phyloP scores from a whole-genome alignment of 1,140 invertebrate genomes.

The Trachelipus rathkii region DNA sequence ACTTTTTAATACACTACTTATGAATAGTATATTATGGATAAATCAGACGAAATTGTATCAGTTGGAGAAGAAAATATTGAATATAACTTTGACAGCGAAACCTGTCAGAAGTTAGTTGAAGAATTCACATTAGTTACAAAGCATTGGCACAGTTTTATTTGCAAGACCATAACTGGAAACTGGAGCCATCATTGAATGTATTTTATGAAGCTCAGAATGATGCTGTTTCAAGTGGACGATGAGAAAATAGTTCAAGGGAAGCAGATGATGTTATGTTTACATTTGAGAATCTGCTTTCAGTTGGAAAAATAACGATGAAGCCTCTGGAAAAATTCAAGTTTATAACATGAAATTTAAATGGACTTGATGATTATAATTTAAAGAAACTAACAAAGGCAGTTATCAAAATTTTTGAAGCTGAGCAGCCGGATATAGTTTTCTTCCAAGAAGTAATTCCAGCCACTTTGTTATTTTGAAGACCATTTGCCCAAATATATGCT shows the following conservation, averaged over 20 bases:
- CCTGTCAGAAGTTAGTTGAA: slow-evolving; percentile 44
- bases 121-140: slow-evolving; percentile 56
- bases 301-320: slow-evolving; percentile 44
- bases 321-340: slow-evolving; percentile 51
- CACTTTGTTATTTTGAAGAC: slow-evolving; percentile 50
- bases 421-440: slow-evolving; percentile 60
- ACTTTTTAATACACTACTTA: too few relatives aligned
- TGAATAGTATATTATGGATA: too few relatives aligned
- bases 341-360: slow-evolving; percentile 64
- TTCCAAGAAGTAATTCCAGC: slow-evolving; percentile 60
- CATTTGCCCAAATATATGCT: slow-evolving; percentile 52
- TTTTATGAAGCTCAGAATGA: slow-evolving; percentile 51
- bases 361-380: slow-evolving; percentile 57
- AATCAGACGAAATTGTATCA: too few relatives aligned
- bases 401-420: slow-evolving; percentile 54
- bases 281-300: slow-evolving; percentile 36
- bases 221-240: slow-evolving; percentile 45
- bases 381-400: slow-evolving; percentile 56
- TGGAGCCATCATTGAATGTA: slow-evolving; percentile 54
- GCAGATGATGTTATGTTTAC: slow-evolving; percentile 46
- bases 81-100: too few relatives aligned
- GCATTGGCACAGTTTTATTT: slow-evolving; percentile 59
- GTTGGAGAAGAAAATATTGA: too few relatives aligned
- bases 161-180: slow-evolving; percentile 57
- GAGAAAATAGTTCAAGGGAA: slow-evolving; percentile 31